Conservation (phyloP, 2,888 invertebrate species). For the Argynnis bischoffii region DNA sequence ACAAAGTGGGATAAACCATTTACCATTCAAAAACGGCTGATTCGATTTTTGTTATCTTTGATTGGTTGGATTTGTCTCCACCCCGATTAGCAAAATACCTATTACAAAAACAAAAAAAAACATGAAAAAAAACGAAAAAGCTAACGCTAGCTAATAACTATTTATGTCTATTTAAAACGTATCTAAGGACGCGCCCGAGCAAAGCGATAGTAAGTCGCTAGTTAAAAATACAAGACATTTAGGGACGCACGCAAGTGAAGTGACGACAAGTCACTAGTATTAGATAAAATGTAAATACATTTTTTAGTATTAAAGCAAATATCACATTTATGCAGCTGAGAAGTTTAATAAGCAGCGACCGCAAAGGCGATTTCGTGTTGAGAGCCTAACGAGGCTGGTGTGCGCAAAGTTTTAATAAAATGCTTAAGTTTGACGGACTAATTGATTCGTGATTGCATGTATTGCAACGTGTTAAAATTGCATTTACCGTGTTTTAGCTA, state of each 20-base stretch:
- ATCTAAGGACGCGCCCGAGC: too few relatives aligned
- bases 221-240: too few relatives aligned
- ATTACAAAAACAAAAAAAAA: too few relatives aligned
- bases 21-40: too few relatives aligned
- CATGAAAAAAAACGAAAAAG: too few relatives aligned
- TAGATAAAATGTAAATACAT: neutral
- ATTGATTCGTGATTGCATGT: constrained; percentile 37
- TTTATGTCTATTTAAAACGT: too few relatives aligned
- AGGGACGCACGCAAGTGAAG: neutral
- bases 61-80: too few relatives aligned
- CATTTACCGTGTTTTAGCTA: constrained; percentile 25
- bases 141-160: too few relatives aligned
- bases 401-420: constrained; percentile 41
- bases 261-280: neutral
- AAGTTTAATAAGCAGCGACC: constrained; percentile 70
- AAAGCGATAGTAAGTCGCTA: too few relatives aligned
- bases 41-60: too few relatives aligned
- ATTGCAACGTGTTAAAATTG: constrained; percentile 29
- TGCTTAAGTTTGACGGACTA: constrained; percentile 38
- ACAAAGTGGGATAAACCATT: too few relatives aligned
- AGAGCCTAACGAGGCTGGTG: constrained; percentile 47
- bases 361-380: constrained; percentile 55
- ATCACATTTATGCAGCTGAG: constrained; percentile 39
- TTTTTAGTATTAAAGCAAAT: neutral
- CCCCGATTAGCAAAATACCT: too few relatives aligned